phyloP scores from a whole-genome alignment of 2,888 invertebrate species.

The Eugnorisma glareosa region DNA sequence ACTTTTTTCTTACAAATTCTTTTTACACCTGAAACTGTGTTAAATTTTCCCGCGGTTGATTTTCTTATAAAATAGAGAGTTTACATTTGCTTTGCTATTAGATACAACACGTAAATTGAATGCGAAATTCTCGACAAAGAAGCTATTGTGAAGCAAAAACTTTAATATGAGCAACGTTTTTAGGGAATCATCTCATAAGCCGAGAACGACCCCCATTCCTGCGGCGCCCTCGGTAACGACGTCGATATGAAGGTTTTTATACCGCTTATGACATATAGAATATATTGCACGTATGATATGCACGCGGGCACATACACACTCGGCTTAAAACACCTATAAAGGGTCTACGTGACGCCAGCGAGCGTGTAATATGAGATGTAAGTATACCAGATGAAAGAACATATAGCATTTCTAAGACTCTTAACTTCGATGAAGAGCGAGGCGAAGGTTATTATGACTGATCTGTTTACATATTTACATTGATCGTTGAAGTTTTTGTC shows the following conservation, averaged over 20 bases:
- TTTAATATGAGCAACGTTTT: constrained; percentile 65
- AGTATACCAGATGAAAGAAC: neutral
- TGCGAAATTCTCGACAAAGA: constrained; percentile 37
- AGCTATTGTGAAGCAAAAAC: constrained; percentile 59
- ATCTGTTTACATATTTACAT: neutral
- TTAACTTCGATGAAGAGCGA: constrained; percentile 11
- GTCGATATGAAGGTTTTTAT: constrained; percentile 65
- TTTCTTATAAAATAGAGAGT: constrained; percentile 23
- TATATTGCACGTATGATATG: constrained; percentile 60
- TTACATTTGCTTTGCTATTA: constrained; percentile 36
- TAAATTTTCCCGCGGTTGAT: constrained; percentile 20
- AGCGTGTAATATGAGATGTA: constrained; percentile 37
- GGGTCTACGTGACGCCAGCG: constrained; percentile 50
- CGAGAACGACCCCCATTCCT: constrained; percentile 47
- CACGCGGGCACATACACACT: constrained; percentile 44
- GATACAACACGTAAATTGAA: constrained; percentile 54
- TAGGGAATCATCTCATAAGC: constrained; percentile 63
- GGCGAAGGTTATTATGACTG: neutral
- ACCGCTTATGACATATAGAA: constrained; percentile 56
- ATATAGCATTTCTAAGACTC: constrained; percentile 17
- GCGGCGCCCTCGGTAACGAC: constrained; percentile 60
- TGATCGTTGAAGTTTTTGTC: neutral
- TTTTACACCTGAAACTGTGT: constrained; percentile 36
- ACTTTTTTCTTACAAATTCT: constrained; percentile 28
- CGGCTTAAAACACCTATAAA: constrained; percentile 54